phyloP scores from a whole-genome alignment of 2,113 vertebrate species.

The Neomonachus schauinslandi region DNA sequence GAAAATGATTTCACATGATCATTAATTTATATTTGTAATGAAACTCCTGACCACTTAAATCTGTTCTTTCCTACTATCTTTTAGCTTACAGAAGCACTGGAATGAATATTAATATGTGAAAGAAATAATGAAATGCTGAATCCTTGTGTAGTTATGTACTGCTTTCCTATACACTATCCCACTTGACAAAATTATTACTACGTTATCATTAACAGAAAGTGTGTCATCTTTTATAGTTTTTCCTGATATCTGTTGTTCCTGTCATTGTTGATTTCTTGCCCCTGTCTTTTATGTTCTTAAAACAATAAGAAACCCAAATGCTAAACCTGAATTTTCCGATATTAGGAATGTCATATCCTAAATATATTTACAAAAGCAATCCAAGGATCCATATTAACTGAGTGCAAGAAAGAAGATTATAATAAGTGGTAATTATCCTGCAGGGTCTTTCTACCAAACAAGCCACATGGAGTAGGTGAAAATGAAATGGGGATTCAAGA shows the following conservation, averaged over 20 bases:
- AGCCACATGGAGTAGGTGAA: constrained; percentile 52
- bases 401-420: constrained; percentile 38
- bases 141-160: background rate
- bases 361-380: constrained; percentile 47
- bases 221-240: background rate
- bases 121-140: background rate
- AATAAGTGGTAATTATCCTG: constrained; percentile 44
- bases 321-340: constrained; percentile 41
- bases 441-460: background rate
- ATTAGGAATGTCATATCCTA: background rate
- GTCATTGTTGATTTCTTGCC: background rate
- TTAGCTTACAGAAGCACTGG: background rate
- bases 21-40: background rate
- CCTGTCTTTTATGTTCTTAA: constrained; percentile 22
- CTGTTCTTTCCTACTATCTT: background rate
- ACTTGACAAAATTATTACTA: background rate
- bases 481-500: constrained; percentile 52
- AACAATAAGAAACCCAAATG: constrained; percentile 45
- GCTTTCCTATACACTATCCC: background rate
- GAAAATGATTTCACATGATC: background rate
- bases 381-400: constrained; percentile 44
- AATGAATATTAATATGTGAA: background rate
- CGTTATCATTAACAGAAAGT: background rate
- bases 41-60: background rate
- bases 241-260: background rate